Evolutionary conservation across 2,113 vertebrate genomes (phyloP), one percentile per base, ranked within the genome.

Genomic region (Martes martes): DNA sequence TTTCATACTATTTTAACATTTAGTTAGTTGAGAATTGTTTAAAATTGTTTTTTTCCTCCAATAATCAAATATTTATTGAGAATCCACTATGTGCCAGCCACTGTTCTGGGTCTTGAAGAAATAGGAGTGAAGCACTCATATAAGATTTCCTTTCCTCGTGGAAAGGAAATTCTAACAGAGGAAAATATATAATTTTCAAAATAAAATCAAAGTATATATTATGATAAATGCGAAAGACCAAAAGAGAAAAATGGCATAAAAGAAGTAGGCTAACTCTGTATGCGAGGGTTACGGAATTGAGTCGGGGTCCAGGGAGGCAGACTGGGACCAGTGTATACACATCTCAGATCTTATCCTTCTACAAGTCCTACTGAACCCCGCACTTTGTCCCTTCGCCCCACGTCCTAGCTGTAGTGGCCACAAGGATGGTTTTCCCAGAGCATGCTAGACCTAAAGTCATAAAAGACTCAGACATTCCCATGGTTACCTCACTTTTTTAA

Each of bases 91-190:
- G 7, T 89, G 10, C 8, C n/a, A 78, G 83, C 16, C 31, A 52
- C 18, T 73, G 19, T 39, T 79, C 14, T 76, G 36, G 9, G 2
- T 61, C 55, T 19, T 81, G 11, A 4, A 45, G 14, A 78, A 89
- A 76, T 4, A 78, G 24, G 82, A 82, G 5, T 86, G 24, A 85
- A 33, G 1, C 31, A 85, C 24, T 61, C 7, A 39, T 13, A 31
- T 6, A 94, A 42, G 18, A 95, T 84, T 78, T 63, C 1, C 11
- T 24, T 95, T 79, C 2, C 0, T 78, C 0, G 14, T 33, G 19
- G 6, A 80, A 11, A 67, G 83, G 83, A 95, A 95, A 92, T 83
- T 90, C 16, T 74, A 96, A 6, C 59, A 16, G 24, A 94, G 23
- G 24, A 79, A 96, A 84, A n/a, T 6, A 76, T 73, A 52, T 82